These are phyloP conservation scores for Adrianichthys oophorus DNA, from an alignment of 2,797 vertebrate genomes.

Conservation along the genomic window DNA sequence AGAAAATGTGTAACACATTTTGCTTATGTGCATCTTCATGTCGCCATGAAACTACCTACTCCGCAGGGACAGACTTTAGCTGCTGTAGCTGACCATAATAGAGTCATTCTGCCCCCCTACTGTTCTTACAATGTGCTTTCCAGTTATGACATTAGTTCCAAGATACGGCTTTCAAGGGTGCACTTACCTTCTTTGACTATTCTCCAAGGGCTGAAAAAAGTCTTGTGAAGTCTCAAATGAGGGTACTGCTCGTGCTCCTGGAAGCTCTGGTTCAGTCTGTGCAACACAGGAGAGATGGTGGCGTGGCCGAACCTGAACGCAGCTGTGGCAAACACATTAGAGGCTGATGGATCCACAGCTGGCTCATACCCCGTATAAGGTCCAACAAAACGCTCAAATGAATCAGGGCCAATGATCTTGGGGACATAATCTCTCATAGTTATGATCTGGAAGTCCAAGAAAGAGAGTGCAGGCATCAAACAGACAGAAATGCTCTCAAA, in stretches of 20 bases:
- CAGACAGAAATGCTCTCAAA: neutral
- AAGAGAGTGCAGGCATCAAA: neutral
- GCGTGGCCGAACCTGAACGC: constrained; percentile 95
- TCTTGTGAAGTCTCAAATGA: constrained; percentile 78
- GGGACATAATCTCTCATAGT: constrained; percentile 92
- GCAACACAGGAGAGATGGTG: constrained; percentile 79
- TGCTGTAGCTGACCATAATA: constrained; percentile 32
- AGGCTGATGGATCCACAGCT: constrained; percentile 80
- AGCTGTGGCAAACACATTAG: constrained; percentile 93
- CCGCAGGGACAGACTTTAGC: neutral
- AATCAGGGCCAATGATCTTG: constrained; percentile 85
- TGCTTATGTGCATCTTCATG: constrained; percentile 3
- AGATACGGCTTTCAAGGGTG: constrained; percentile 11
- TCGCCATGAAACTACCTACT: constrained; percentile 7
- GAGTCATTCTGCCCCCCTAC: neutral
- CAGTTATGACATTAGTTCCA: constrained; percentile 18
- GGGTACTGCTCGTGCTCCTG: constrained; percentile 79
- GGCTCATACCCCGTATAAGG: constrained; percentile 84
- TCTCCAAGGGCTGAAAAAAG: constrained; percentile 93
- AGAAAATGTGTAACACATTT: neutral
- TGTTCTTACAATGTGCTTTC: neutral
- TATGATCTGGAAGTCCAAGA: constrained; percentile 81
- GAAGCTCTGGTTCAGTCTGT: constrained; percentile 82
- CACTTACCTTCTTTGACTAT: constrained; percentile 89
- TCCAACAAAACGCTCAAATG: constrained; percentile 82